A percentile compares a stretch with the other conserved stretches of the same genome.
These are phyloP conservation scores for Planiliza haematocheilus DNA, from an alignment of 2,113 vertebrate genomes.

Conservation along the genomic window DNA sequence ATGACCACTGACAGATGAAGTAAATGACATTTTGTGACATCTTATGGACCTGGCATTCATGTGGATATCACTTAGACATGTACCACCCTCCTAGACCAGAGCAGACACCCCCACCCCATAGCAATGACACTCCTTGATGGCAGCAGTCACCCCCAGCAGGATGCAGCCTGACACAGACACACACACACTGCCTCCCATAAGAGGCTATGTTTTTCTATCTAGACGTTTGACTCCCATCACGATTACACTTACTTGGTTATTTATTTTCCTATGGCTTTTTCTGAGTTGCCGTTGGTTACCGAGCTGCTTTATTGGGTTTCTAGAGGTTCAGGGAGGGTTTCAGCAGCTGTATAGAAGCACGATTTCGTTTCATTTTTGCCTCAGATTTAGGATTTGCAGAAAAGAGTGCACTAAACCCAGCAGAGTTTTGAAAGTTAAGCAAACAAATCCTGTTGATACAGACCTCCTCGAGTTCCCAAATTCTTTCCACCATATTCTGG, in stretches of 20 bases:
- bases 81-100: too few relatives aligned
- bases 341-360: constrained; percentile 28
- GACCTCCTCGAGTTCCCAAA: constrained; percentile 69
- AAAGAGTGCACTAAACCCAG: constrained; percentile 50
- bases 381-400: constrained; percentile 45
- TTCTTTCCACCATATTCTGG: constrained; percentile 70
- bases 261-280: constrained; percentile 40
- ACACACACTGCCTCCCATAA: too few relatives aligned
- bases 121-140: too few relatives aligned
- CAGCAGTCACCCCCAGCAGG: too few relatives aligned
- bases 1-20: too few relatives aligned
- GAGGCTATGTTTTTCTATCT: constrained; percentile 45
- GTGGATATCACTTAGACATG: too few relatives aligned
- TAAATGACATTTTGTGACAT: background rate
- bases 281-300: constrained; percentile 48
- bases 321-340: constrained; percentile 39
- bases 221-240: constrained; percentile 35
- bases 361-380: constrained; percentile 30
- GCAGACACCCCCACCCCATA: too few relatives aligned
- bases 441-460: constrained; percentile 75
- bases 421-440: constrained; percentile 67
- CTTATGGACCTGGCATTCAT: too few relatives aligned
- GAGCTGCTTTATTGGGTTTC: constrained; percentile 34
- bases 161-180: too few relatives aligned
- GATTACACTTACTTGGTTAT: constrained; percentile 32